Evolutionary conservation across 2,113 vertebrate species (phyloP), one percentile per base, ranked within the genome.

Genomic region (Mirza zaza): DNA sequence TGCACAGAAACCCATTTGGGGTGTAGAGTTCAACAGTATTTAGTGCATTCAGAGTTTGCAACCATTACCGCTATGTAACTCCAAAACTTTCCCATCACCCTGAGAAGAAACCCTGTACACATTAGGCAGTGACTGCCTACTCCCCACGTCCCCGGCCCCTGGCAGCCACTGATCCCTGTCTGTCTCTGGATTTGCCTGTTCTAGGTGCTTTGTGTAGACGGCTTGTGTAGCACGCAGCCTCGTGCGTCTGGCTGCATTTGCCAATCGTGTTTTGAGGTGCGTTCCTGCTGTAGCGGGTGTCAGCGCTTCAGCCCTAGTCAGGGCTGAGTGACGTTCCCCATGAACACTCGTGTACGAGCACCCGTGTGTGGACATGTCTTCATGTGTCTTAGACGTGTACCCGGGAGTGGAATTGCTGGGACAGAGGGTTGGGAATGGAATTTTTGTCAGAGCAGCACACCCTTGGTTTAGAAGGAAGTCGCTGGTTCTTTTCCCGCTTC

Each of bases 221-320:
- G 7, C 1, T 59, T 7, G 0, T 4, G 6, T 6, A 0, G 8
- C 4, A 3, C 1, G 7, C 63, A 48, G 10, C 34, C 10, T 0
- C 15, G 52, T 14, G 6, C 8, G 17, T 50, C 63, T 9, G 42
- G 18, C 75, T 39, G 12, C 23, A 68, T 36, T 68, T 17, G 0
- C 15, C 15, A 9, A 14, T 25, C 1, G 0, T 4, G 15, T 59
- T 80, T 23, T 4, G 3, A n/a, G 18, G 8, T 39, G 8, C 12
- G 3, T 39, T 32, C 5, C 0, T 15, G 48, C 61, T 42, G 10
- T 48, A 29, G 86, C 9, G 0, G 9, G 29, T 42, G 29, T 82
- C 39, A 6, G n/a, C 1, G 8, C 9, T 18, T 20, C 15, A 0
- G 12, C n/a, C 52, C 84, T 77, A 20, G 23, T 75, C 5, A 18